Evolutionary conservation across 2,888 invertebrate species (phyloP), one percentile per base, ranked within the genome.

Genomic region (Blastobasis lacticolella): DNA sequence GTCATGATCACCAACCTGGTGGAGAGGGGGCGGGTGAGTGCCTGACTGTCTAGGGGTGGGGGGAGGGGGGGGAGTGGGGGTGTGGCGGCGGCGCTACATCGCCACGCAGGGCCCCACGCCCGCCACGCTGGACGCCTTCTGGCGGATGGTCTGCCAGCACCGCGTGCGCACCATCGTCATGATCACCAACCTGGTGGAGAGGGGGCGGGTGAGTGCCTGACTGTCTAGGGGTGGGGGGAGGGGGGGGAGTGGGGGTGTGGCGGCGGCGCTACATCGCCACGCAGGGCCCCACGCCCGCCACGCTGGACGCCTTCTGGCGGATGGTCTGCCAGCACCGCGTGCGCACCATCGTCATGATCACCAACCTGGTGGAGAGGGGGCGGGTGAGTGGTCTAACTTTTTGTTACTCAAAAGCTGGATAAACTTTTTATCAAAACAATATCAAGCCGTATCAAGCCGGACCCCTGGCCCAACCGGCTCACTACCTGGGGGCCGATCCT

Each of bases 81-180:
- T 88, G n/a, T 88, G 88, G 84, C 72, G 79, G 6, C 92, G 94
- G 54, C 96, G 97, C 23, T 98, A 97, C 81, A 97, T 98, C 66
- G 98, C 97, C 3, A 97, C 98, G 1, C 98, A 98, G 78, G 98
- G 98, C 1, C 98, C 98, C 0, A 88, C 98, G 67, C 96, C 97
- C 40, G 94, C 94, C 48, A 98, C 98, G 4, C 94, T 97, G 71
- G 95, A 95, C 74, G 96, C 97, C 60, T 98, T 97, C 87, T 98
- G 98, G 98, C 91, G 97, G 46, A 98, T 98, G 98, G 94, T 98
- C 62, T 98, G 97, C 97, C 97, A 98, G 73, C 97, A 98, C 79
- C 91, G 95, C 40, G 96, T 97, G 52, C 94, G 94, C 69, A 96
- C 97, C 51, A 94, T 98, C 68, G 97, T 98, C 56, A 98, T 98